Base-by-base conservation (phyloP, 1,140 invertebrate genomes). In the Piezodorus guildinii region DNA sequence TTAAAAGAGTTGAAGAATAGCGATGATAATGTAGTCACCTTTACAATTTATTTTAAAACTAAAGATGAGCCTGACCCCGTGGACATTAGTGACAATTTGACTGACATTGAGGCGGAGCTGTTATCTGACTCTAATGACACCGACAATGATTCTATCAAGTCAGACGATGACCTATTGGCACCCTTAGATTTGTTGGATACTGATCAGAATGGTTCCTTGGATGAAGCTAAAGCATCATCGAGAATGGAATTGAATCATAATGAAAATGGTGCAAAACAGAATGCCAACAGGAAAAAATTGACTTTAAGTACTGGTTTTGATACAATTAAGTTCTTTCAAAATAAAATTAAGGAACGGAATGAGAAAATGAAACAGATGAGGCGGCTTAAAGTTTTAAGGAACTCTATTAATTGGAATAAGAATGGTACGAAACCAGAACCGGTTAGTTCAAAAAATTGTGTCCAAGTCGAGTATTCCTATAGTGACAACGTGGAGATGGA, bases 11-110 rank as follows among this genome's bases (percentile, higher is more conserved):
- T 56, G 15, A 56, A 56, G 14, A 56, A 25, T 27, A 25, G 15
- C 12, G 23, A 56, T 14, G 52, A 56, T 25, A 56, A 21, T 23
- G 19, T 23, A 56, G 15, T 56, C 4, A 19, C 17, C 1, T 56
- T 56, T 27, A 56, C 52, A 21, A 56, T 56, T 3, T 56, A 23
- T 56, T 56, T 56, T 56, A 56, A 56, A 25, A 23, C 9, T 23
- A 56, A 23, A 15, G 52, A 56, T 56, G 52, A 56, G 15, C 34
- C 34, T 10, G 23, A 56, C 23, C 19, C 3, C 27, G 6, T 49
- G 6, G 19, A 49, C n/a, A 49, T 17, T 49, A 21, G 19, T 49
- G 46, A 49, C 6, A 49, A 2, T 19, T n/a, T 49, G 19, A 56
- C 52, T 23, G 52, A 56, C 23, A 16, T 56, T 16, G 23, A 23